Evolutionary conservation across 2,797 vertebrate species (phyloP).

Genomic region (Martes flavigula): DNA sequence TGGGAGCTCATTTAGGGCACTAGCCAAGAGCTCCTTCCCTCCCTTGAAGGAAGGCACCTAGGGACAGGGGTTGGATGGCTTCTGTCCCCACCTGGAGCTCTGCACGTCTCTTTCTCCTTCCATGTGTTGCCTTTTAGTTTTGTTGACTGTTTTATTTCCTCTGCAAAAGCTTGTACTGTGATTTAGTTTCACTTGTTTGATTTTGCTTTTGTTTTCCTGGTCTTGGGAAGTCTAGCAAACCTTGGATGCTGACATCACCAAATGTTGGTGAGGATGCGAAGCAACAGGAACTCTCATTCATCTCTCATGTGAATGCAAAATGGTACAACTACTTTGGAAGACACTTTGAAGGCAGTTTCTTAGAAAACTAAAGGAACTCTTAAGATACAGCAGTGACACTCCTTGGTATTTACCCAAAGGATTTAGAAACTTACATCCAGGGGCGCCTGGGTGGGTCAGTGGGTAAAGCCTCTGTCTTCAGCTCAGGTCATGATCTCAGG

Average conservation of each 20-base stretch:
- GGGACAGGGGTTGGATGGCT: constrained; percentile 87
- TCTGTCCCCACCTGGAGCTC: constrained; percentile 88
- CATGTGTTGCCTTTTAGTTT: neutral
- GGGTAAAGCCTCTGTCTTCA: too few relatives aligned
- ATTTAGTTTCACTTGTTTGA: neutral
- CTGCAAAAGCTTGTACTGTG: neutral
- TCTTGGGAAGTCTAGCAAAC: neutral
- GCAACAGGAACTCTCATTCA: neutral
- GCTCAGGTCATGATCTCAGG: too few relatives aligned
- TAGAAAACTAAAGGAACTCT: neutral
- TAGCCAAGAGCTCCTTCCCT: constrained; percentile 88
- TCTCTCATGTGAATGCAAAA: neutral
- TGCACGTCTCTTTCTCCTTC: neutral
- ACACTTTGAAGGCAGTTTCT: neutral
- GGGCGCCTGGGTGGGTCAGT: too few relatives aligned
- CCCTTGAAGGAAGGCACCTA: constrained; percentile 88
- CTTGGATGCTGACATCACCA: neutral
- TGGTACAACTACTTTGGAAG: neutral
- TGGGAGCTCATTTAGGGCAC: constrained; percentile 91
- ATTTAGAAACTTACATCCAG: neutral
- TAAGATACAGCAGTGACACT: neutral
- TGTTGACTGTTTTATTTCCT: neutral
- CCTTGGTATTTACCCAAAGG: neutral
- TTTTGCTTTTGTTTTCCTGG: neutral
- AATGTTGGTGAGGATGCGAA: neutral